phyloP scores from a whole-genome alignment of 2,888 invertebrate species.

The Sycophila texana region DNA sequence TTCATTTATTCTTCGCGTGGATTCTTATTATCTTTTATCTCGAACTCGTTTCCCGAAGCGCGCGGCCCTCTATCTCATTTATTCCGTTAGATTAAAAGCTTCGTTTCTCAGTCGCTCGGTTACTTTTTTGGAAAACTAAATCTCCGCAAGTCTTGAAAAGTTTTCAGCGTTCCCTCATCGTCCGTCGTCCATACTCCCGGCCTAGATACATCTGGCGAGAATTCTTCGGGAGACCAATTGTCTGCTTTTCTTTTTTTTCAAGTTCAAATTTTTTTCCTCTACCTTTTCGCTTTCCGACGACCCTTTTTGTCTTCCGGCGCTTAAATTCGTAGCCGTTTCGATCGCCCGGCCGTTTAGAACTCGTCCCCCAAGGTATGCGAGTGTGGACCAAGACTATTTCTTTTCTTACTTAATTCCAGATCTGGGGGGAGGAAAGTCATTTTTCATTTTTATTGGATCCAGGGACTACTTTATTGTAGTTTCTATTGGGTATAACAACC shows the following conservation, averaged over 20 bases:
- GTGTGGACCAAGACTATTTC: conserved; percentile 54
- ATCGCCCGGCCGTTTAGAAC: conserved; percentile 37
- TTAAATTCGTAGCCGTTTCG: conserved; percentile 37
- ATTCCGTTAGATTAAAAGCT: conserved; percentile 50
- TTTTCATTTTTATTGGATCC: conserved; percentile 63
- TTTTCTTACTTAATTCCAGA: conserved; percentile 60
- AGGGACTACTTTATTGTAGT: conserved; percentile 60
- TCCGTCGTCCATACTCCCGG: conserved; percentile 51
- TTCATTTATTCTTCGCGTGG: conserved; percentile 54
- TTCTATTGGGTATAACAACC: conserved; percentile 44
- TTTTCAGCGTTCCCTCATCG: conserved; percentile 32
- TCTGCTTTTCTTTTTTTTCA: neutral
- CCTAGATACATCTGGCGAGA: conserved; percentile 25
- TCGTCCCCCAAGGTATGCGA: conserved; percentile 48
- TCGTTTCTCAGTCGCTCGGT: conserved; percentile 54
- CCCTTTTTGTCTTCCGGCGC: conserved; percentile 49
- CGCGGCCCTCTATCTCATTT: conserved; percentile 56
- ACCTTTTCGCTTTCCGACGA: conserved; percentile 32
- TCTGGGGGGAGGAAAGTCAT: conserved; percentile 58
- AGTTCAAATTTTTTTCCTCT: conserved; percentile 19
- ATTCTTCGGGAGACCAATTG: neutral
- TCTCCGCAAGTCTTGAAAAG: conserved; percentile 44
- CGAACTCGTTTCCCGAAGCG: conserved; percentile 58
- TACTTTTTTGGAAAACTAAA: conserved; percentile 58
- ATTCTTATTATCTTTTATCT: conserved; percentile 52